Evolutionary conservation across 2,113 vertebrate genomes (phyloP).

Genomic region (Coryphaenoides rupestris): DNA sequence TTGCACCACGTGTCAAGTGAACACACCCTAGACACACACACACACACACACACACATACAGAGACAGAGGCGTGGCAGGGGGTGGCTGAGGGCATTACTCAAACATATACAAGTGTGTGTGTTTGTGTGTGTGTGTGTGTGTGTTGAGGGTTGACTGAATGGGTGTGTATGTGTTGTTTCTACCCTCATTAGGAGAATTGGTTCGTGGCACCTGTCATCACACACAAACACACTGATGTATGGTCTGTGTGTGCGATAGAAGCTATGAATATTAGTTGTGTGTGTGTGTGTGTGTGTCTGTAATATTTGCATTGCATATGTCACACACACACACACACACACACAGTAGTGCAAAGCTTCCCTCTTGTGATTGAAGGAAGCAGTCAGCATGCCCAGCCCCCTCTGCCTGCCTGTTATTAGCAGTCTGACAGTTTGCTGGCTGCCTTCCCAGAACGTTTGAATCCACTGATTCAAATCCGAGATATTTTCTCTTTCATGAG

Average conservation of each 20-base stretch:
- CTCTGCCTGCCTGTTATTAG: slow-evolving; percentile 16
- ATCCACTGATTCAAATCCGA: slow-evolving; percentile 42
- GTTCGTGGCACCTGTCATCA: slow-evolving; percentile 71
- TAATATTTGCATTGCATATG: background rate
- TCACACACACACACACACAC: no score
- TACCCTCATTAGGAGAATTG: slow-evolving; percentile 62
- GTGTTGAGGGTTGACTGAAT: background rate
- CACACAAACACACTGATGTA: slow-evolving; percentile 46
- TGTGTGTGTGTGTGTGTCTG: slow-evolving; percentile 32
- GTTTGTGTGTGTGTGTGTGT: no score
- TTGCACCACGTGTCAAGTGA: no score
- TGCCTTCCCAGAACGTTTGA: slow-evolving; percentile 31
- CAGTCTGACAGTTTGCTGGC: slow-evolving; percentile 46
- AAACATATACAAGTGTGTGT: background rate
- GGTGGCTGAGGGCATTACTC: background rate
- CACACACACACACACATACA: background rate
- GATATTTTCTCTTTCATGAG: no score
- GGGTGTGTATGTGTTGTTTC: slow-evolving; percentile 11
- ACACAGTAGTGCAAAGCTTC: no score
- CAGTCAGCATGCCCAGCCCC: no score
- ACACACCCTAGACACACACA: no score
- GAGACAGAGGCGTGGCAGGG: background rate
- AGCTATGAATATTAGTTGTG: slow-evolving; percentile 26
- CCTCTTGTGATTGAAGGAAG: no score
- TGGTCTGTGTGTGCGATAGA: background rate